These are phyloP conservation scores for Drosophila paracracens DNA, from an alignment of 2,888 invertebrate species.

Conservation along the genomic window DNA sequence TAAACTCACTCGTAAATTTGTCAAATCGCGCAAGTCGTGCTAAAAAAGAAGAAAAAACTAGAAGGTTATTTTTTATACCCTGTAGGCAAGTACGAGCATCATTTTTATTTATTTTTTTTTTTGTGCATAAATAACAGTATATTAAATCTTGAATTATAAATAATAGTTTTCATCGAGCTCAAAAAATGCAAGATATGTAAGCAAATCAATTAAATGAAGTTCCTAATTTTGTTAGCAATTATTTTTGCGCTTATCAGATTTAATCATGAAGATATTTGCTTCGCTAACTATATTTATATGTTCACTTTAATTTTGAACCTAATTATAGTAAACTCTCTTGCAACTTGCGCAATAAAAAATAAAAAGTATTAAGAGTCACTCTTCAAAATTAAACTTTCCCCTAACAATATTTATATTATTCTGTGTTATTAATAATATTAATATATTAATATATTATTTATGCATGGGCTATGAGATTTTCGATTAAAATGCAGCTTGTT, in stretches of 20 bases:
- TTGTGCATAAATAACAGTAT: neutral
- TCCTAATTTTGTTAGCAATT: neutral
- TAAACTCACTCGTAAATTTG: constrained; percentile 80
- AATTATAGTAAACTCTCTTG: neutral
- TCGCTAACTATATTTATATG: neutral
- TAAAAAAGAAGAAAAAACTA: constrained; percentile 6
- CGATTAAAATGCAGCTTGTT: neutral
- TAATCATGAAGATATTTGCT: accelerated
- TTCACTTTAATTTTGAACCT: neutral
- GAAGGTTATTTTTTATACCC: constrained; percentile 16
- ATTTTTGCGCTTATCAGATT: neutral
- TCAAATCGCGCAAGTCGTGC: constrained; percentile 71
- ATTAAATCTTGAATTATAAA: neutral
- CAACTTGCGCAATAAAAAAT: neutral
- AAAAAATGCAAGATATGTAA: neutral
- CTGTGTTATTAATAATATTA: neutral
- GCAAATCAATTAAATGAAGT: neutral
- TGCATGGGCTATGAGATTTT: neutral
- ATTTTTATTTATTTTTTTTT: neutral
- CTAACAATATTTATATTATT: neutral
- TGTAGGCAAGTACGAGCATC: neutral
- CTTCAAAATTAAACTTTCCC: accelerated
- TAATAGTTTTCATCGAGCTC: neutral
- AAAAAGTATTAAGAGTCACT: neutral
- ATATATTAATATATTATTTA: neutral